Conservation (phyloP, 2,113 vertebrate genomes). For the Myotis lucifugus region DNA sequence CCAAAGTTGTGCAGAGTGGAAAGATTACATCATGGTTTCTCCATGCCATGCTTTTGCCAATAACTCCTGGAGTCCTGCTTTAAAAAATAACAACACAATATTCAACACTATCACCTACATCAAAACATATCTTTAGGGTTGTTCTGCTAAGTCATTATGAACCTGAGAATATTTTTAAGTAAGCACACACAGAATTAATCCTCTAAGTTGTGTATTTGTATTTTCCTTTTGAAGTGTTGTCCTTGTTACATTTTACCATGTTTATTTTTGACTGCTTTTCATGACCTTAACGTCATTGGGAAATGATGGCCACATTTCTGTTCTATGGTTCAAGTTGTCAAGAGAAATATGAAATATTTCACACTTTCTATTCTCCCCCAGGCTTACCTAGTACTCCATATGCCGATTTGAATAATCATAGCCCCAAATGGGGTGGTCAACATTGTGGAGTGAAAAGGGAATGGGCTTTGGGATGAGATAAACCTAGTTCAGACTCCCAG, state of each 20-base stretch:
- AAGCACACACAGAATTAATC: neutral
- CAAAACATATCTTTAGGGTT: neutral
- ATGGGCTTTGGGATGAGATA: neutral
- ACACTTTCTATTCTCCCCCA: neutral
- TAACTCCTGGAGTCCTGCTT: neutral
- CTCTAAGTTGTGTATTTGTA: constrained; percentile 2
- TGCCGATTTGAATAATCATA: neutral
- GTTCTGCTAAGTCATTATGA: neutral
- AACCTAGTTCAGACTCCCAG: neutral
- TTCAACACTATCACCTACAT: neutral
- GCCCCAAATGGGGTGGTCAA: neutral
- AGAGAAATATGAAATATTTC: constrained; percentile 28
- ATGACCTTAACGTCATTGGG: neutral
- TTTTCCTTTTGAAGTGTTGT: neutral
- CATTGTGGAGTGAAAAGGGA: neutral
- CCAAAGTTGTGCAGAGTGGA: neutral
- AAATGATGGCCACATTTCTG: neutral
- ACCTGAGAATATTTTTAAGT: neutral
- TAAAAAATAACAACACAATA: neutral
- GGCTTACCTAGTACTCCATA: neutral
- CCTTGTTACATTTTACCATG: constrained; percentile 5
- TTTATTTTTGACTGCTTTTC: neutral
- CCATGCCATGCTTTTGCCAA: neutral
- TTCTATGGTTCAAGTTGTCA: neutral
- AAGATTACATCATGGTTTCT: neutral